Evolutionary conservation across 2,797 vertebrate genomes (phyloP).

Genomic region (Gobio occitaniae): DNA sequence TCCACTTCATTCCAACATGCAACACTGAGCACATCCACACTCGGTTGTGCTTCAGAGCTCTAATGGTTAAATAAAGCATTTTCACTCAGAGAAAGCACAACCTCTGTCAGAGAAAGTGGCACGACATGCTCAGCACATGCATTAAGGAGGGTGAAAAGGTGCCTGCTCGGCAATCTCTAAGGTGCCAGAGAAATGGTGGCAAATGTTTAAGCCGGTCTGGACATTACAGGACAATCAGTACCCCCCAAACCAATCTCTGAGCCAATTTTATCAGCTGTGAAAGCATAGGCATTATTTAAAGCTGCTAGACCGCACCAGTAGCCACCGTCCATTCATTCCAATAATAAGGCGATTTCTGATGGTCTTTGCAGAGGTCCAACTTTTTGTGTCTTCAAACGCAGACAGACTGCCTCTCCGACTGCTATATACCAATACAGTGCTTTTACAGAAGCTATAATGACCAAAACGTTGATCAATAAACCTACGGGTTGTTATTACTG

Average conservation of each 20-base stretch:
- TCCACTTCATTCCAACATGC: slow-evolving; percentile 27
- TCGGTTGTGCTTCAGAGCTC: slow-evolving; percentile 17
- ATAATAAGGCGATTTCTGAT: slow-evolving; percentile 22
- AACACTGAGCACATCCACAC: background rate
- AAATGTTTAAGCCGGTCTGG: slow-evolving; percentile 10
- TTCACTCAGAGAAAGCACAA: background rate
- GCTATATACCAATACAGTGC: background rate
- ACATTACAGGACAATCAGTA: slow-evolving; percentile 7
- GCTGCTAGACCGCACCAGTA: slow-evolving; percentile 9
- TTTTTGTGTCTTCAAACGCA: background rate
- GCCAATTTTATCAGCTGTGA: slow-evolving; percentile 16
- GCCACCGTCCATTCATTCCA: background rate
- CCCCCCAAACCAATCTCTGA: slow-evolving; percentile 11
- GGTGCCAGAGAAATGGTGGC: slow-evolving; percentile 1
- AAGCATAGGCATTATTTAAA: slow-evolving; percentile 34
- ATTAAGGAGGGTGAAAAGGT: background rate
- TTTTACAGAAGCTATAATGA: too few species aligned
- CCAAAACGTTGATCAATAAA: background rate
- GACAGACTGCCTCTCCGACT: background rate
- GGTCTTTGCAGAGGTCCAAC: background rate
- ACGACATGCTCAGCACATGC: slow-evolving; percentile 17
- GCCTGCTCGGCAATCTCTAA: background rate
- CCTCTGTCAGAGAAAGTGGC: background rate
- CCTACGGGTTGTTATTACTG: slow-evolving; percentile 1
- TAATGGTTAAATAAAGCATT: slow-evolving; percentile 30